Base-by-base conservation (phyloP, 2,888 invertebrate species). In the Melanostoma mellinum region DNA sequence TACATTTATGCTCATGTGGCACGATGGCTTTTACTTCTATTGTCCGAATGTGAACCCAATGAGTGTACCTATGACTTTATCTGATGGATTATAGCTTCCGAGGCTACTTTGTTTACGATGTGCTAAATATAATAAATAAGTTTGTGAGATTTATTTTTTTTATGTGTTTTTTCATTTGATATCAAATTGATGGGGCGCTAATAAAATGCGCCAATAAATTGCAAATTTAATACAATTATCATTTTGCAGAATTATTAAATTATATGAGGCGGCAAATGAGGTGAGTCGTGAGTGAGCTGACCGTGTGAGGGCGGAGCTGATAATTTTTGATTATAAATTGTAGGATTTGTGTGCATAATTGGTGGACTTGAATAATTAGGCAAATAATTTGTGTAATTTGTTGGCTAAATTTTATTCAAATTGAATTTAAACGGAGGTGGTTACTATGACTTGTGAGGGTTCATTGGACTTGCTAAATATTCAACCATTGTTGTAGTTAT, bases 91-190 rank as follows among this genome's bases (percentile, higher is more conserved):
- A 82, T 77, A 38, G 44, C 53, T 56, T 30, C 44, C 38, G 30
- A 8, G 50, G 60, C 35, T 35, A 44, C 10, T 61, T 33, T 55
- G 44, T 77, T 82, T 77, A 82, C 81, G 72, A 77, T 68, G 81
- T 77, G 81, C 52, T 82, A 77, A 82, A 77, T 68, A 68, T 44
- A 40, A 82, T 82, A 61, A 61, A 77, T 20, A 20, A 20, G 20
- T 81, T 81, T 81, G 4, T 6, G 6, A 36, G 35, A 6, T 36
- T 52, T 71, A 75, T 63, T 52, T 50, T 30, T 48, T 65, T 35
- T 5, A 20, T 20, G 20, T 20, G 5, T 56, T 50, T 50, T 52
- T 20, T 6, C 38, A 50, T 52, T 61, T 52, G 52, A 40, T 61
- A 30, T 65, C 6, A 53, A 76, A 76, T 72, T 61, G 42, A 81